These are phyloP conservation scores for Oncorhynchus kisutch DNA, from an alignment of 2,113 vertebrate species.

Conservation along the genomic window DNA sequence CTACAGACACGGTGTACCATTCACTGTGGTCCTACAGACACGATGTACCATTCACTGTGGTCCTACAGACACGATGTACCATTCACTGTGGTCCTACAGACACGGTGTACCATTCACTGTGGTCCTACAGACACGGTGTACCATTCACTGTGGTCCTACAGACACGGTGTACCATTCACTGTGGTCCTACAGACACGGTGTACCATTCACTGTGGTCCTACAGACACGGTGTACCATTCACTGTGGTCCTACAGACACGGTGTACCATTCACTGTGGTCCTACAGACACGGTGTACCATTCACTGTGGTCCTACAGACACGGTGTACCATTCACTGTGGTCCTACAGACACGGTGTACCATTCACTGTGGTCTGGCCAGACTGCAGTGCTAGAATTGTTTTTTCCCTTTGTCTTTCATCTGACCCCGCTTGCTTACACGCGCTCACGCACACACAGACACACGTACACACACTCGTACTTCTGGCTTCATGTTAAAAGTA, in stretches of 20 bases:
- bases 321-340: slow-evolving; percentile 32
- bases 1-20: background rate
- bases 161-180: too few relatives aligned
- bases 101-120: slow-evolving; percentile 27
- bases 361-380: slow-evolving; percentile 49
- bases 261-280: background rate
- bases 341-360: slow-evolving; percentile 20
- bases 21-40: background rate
- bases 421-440: slow-evolving; percentile 49
- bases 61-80: background rate
- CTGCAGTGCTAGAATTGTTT: slow-evolving; percentile 55
- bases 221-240: too few relatives aligned
- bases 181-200: too few relatives aligned
- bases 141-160: too few relatives aligned
- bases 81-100: background rate
- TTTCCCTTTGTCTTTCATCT: slow-evolving; percentile 63
- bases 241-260: too few relatives aligned
- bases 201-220: too few relatives aligned
- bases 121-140: too few relatives aligned
- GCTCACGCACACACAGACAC: slow-evolving; percentile 31
- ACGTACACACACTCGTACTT: slow-evolving; percentile 40
- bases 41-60: slow-evolving; percentile 33
- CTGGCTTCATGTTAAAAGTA: slow-evolving; percentile 72
- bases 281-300: slow-evolving; percentile 31
- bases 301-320: slow-evolving; percentile 1